phyloP scores from a whole-genome alignment of 2,113 vertebrate species.

The Neolamprologus variostigma region DNA sequence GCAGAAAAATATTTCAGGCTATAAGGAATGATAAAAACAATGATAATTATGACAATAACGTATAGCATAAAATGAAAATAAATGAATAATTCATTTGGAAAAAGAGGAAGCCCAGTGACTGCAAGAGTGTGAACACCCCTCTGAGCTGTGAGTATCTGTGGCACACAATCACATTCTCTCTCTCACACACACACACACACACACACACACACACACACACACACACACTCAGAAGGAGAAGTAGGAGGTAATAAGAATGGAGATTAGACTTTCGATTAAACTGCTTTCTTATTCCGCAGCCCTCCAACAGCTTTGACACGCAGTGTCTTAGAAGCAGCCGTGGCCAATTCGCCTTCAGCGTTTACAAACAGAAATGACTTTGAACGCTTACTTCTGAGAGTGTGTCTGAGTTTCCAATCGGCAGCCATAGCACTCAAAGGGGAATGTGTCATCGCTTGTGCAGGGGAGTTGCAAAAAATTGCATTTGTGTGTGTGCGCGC shows the following conservation, averaged over 20 bases:
- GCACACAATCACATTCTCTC: not conserved
- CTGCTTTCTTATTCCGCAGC: constrained; percentile 19
- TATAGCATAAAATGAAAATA: not conserved
- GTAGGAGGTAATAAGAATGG: constrained; percentile 46
- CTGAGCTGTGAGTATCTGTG: not conserved
- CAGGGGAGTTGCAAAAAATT: not conserved
- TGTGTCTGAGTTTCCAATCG: constrained; percentile 30
- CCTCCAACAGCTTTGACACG: constrained; percentile 30
- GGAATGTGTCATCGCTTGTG: constrained; percentile 13
- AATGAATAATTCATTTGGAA: not conserved
- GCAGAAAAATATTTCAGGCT: not conserved
- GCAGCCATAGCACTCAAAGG: constrained; percentile 3
- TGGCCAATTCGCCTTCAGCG: constrained; percentile 20
- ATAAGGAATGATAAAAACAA: not conserved
- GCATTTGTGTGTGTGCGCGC: not conserved
- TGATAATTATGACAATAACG: not conserved
- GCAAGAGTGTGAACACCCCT: not conserved
- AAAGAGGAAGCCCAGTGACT: not conserved
- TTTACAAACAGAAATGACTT: constrained; percentile 39
- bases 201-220: not conserved
- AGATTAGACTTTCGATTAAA: constrained; percentile 61
- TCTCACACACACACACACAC: not conserved
- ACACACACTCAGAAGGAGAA: not conserved
- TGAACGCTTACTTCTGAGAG: constrained; percentile 41
- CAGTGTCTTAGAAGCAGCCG: constrained; percentile 7